Conservation (phyloP, 2,797 vertebrate genomes). For the Meriones psammophilus region DNA sequence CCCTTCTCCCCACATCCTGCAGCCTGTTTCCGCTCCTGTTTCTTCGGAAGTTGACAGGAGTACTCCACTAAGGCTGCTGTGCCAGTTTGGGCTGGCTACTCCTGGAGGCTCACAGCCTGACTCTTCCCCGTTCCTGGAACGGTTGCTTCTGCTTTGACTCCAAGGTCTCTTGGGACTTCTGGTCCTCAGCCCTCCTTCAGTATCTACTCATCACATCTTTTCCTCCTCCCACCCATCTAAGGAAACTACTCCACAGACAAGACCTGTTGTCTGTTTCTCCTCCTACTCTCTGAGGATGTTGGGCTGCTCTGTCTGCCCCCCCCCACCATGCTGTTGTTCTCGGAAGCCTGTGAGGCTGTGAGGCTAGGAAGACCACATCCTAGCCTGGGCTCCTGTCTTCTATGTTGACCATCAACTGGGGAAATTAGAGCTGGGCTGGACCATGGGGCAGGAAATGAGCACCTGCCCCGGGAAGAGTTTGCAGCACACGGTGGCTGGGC, state of each 20-base stretch:
- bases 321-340: neutral
- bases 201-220: fast-evolving
- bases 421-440: neutral
- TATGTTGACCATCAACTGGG: neutral
- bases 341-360: neutral
- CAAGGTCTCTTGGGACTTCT: neutral
- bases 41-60: neutral
- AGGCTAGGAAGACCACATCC: neutral
- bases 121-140: neutral
- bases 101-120: neutral
- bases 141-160: neutral
- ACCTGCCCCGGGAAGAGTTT: neutral
- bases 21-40: neutral
- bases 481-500: neutral
- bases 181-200: neutral
- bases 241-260: neutral
- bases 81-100: neutral
- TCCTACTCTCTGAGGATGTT: neutral
- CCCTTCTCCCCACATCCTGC: neutral
- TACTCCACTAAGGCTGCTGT: neutral
- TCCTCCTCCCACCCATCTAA: neutral
- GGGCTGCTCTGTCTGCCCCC: neutral
- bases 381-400: neutral
- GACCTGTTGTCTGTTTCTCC: neutral
- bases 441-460: neutral